These are phyloP conservation scores for Burhinus bistriatus DNA, from an alignment of 2,113 vertebrate genomes.

Conservation along the genomic window DNA sequence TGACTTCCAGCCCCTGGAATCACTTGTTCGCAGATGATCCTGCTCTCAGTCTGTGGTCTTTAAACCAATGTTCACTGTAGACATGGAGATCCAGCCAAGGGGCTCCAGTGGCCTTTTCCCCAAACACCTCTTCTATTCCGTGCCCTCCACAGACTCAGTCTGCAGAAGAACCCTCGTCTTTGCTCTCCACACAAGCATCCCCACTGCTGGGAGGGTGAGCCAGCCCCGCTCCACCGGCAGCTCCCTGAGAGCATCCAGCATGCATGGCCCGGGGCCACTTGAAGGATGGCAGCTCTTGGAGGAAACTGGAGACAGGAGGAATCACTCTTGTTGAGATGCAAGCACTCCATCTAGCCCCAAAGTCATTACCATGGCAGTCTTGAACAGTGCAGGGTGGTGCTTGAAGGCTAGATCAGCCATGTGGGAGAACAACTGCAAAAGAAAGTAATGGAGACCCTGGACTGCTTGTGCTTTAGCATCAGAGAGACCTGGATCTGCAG, in stretches of 20 bases:
- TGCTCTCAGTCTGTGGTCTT: background rate
- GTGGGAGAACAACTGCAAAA: background rate
- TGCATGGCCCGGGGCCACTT: accelerated
- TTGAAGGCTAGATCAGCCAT: background rate
- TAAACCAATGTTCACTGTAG: background rate
- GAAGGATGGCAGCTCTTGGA: background rate
- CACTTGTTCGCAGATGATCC: background rate
- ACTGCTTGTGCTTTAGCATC: background rate
- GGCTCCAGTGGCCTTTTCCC: background rate
- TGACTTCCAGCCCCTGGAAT: background rate
- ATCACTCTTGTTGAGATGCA: background rate
- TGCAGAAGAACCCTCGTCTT: background rate
- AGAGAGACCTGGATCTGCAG: background rate
- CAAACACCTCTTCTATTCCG: background rate
- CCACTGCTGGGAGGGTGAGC: background rate
- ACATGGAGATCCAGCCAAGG: background rate
- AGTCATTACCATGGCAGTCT: background rate
- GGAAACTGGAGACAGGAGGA: background rate
- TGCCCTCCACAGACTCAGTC: background rate
- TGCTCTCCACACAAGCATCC: background rate
- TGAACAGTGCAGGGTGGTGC: background rate
- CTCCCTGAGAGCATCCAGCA: background rate
- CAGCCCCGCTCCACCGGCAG: background rate
- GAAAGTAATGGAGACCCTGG: background rate
- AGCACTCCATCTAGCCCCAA: background rate